phyloP scores from a whole-genome alignment of 2,888 invertebrate genomes.

The Nomada fucata region DNA sequence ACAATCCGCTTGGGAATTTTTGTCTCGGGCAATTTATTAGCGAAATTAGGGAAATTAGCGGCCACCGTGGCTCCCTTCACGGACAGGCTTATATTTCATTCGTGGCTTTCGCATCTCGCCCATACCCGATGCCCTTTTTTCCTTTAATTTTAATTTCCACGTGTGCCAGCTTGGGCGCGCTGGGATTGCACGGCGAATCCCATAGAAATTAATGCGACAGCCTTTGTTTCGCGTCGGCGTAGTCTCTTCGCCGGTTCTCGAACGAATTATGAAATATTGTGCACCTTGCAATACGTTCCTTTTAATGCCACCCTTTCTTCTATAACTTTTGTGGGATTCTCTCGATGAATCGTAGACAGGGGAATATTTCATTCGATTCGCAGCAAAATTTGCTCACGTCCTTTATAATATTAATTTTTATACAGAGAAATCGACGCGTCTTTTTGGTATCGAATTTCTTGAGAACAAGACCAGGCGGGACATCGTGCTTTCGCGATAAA shows the following conservation, averaged over 20 bases:
- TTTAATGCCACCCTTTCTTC: not conserved
- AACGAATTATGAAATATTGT: not conserved
- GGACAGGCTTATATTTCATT: slow-evolving; percentile 59
- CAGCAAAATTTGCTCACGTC: not conserved
- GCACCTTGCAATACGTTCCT: not conserved
- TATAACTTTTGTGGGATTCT: not conserved
- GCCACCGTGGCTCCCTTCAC: slow-evolving; percentile 56
- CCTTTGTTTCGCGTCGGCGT: slow-evolving; percentile 27
- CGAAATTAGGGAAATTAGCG: slow-evolving; percentile 80
- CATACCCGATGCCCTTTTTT: not conserved
- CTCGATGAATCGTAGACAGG: not conserved
- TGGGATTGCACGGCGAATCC: slow-evolving; percentile 43
- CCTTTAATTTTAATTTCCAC: slow-evolving; percentile 52
- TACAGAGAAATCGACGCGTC: not conserved
- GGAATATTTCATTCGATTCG: not conserved
- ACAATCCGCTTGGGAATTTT: slow-evolving; percentile 78
- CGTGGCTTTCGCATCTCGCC: slow-evolving; percentile 7
- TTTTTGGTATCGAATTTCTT: not conserved
- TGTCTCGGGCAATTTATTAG: slow-evolving; percentile 78
- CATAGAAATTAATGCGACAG: slow-evolving; percentile 51
- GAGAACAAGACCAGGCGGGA: not conserved
- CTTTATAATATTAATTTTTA: not conserved
- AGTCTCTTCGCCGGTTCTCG: not conserved
- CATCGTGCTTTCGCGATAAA: not conserved
- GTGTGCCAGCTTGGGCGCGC: not conserved